Evolutionary conservation across 1,140 invertebrate genomes (phyloP).

Genomic region (Anagrus nilaparvatae): DNA sequence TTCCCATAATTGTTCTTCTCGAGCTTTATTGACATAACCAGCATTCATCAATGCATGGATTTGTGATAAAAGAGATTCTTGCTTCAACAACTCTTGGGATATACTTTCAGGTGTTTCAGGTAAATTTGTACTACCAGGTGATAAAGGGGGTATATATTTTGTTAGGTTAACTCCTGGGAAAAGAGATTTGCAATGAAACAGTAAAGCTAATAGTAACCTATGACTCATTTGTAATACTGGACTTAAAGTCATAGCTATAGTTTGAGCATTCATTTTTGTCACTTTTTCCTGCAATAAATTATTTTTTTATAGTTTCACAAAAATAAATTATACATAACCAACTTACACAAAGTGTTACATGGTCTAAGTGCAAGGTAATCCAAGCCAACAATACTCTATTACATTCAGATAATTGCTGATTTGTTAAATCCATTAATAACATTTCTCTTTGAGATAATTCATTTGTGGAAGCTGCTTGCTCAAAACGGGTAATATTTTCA

Average conservation of each 20-base stretch:
- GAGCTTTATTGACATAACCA: slow-evolving; percentile 72
- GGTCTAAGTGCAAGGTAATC: slow-evolving; percentile 63
- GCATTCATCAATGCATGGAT: slow-evolving; percentile 87
- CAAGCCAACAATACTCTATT: slow-evolving; percentile 72
- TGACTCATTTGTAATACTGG: slow-evolving; percentile 85
- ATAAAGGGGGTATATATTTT: slow-evolving; percentile 75
- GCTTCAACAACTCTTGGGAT: slow-evolving; percentile 71
- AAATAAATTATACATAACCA: slow-evolving; percentile 1
- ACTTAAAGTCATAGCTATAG: slow-evolving; percentile 71
- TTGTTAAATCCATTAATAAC: slow-evolving; percentile 50
- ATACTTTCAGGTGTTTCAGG: slow-evolving; percentile 54
- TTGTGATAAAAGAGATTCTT: slow-evolving; percentile 79
- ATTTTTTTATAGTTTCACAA: slow-evolving; percentile 8
- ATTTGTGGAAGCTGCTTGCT: slow-evolving; percentile 74
- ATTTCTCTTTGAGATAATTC: slow-evolving; percentile 59
- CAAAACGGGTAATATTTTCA: slow-evolving; percentile 74
- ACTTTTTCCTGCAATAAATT: slow-evolving; percentile 55
- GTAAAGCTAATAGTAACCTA: slow-evolving; percentile 68
- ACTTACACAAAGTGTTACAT: slow-evolving; percentile 57
- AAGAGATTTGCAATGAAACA: slow-evolving; percentile 65
- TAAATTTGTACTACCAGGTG: slow-evolving; percentile 49
- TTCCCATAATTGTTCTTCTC: slow-evolving; percentile 92
- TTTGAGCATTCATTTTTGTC: slow-evolving; percentile 85
- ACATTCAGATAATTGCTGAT: slow-evolving; percentile 56
- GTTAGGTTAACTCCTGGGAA: slow-evolving; percentile 66